These are phyloP conservation scores for Seira sanloemensis DNA, from an alignment of 2,888 invertebrate genomes.

Conservation along the genomic window DNA sequence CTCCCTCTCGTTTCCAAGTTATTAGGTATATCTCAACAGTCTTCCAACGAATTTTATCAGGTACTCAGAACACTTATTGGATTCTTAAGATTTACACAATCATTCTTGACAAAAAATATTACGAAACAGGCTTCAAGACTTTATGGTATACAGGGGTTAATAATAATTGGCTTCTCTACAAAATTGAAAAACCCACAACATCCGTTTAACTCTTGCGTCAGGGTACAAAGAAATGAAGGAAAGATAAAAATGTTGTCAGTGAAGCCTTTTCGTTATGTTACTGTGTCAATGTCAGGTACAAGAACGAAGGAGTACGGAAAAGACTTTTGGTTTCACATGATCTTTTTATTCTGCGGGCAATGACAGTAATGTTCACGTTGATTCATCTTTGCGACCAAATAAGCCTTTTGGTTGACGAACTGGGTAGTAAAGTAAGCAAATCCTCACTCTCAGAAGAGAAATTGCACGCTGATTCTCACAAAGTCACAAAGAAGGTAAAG, in stretches of 20 bases:
- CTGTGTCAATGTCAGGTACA: constrained; percentile 64
- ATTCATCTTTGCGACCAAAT: too few species aligned
- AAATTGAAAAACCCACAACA: not conserved
- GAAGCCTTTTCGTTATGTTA: not conserved
- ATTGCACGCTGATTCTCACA: too few species aligned
- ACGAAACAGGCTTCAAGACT: not conserved
- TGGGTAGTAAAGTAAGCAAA: too few species aligned
- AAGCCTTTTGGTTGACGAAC: too few species aligned
- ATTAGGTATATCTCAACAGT: not conserved
- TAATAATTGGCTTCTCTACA: not conserved
- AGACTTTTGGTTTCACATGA: constrained; percentile 21
- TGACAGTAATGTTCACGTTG: not conserved
- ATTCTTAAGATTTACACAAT: not conserved
- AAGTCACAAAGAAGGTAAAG: not conserved
- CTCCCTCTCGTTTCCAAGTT: too few species aligned
- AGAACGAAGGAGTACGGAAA: not conserved
- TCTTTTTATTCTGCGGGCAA: not conserved
- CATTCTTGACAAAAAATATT: not conserved
- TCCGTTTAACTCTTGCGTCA: not conserved
- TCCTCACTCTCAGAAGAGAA: too few species aligned
- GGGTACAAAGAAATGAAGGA: not conserved
- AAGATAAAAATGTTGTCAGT: not conserved
- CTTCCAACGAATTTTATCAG: not conserved
- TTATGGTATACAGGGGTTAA: not conserved
- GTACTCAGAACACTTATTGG: not conserved